phyloP scores from a whole-genome alignment of 2,888 invertebrate species.

The Tetragonisca angustula region DNA sequence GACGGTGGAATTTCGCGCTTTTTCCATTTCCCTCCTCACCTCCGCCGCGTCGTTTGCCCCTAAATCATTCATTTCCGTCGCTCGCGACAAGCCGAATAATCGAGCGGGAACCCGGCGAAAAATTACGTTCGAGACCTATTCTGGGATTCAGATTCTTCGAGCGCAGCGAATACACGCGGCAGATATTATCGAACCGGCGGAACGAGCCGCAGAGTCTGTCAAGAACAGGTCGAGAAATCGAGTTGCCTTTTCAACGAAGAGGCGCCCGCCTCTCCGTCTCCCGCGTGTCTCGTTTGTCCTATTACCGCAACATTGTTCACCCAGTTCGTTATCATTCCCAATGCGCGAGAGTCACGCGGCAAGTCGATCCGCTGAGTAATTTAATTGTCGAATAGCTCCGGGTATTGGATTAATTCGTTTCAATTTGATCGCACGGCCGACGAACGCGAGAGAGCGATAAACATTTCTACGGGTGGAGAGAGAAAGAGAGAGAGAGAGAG shows the following conservation, averaged over 20 bases:
- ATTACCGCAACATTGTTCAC: slow-evolving; percentile 18
- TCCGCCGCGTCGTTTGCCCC: not conserved
- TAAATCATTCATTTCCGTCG: no score
- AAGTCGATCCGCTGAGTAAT: not conserved
- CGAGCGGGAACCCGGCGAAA: slow-evolving; percentile 9
- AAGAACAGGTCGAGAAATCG: slow-evolving; percentile 11
- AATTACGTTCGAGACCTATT: slow-evolving; percentile 32
- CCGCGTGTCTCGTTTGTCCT: slow-evolving; percentile 14
- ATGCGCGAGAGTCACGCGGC: not conserved
- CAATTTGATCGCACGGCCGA: not conserved
- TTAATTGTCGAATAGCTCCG: not conserved
- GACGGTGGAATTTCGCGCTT: not conserved
- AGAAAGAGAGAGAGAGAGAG: no score
- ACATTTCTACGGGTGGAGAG: not conserved
- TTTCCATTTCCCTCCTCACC: no score
- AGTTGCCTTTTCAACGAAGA: slow-evolving; percentile 10
- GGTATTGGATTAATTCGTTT: not conserved
- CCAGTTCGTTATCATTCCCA: slow-evolving; percentile 1
- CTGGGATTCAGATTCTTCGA: slow-evolving; percentile 27
- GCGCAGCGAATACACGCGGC: slow-evolving; percentile 5
- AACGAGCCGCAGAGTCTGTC: not conserved
- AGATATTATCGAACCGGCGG: slow-evolving; percentile 25
- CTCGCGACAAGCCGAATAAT: slow-evolving; percentile 16
- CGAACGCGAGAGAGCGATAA: not conserved
- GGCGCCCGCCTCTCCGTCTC: not conserved